A percentile compares a stretch with the other conserved stretches of the same genome.
These are phyloP conservation scores for Tympanoctomys barrerae DNA, from an alignment of 2,797 vertebrate genomes.

Conservation along the genomic window DNA sequence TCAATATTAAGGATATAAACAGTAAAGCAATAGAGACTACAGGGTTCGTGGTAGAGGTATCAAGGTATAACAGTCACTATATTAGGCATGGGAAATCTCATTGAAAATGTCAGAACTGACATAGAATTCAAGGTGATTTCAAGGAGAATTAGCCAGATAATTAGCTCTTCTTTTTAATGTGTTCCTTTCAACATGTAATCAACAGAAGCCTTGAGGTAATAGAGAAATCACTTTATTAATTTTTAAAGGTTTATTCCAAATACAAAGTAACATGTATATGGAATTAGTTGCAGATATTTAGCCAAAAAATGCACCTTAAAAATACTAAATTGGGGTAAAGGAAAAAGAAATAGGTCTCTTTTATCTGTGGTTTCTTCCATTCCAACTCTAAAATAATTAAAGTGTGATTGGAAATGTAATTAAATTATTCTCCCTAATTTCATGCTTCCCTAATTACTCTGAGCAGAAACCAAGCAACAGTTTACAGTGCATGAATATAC, in stretches of 20 bases:
- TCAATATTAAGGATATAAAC: background rate
- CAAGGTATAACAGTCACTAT: background rate
- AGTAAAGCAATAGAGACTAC: no score
- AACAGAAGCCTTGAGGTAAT: background rate
- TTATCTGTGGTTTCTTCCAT: constrained; percentile 51
- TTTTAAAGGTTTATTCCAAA: constrained; percentile 23
- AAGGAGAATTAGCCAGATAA: background rate
- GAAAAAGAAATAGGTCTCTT: background rate
- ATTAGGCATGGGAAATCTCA: background rate
- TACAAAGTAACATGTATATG: background rate
- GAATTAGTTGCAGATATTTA: background rate
- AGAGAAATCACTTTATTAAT: background rate
- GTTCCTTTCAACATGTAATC: constrained; percentile 12
- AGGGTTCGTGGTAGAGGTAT: fast-evolving
- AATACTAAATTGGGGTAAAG: constrained; percentile 30
- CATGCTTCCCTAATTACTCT: constrained; percentile 80
- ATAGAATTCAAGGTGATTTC: background rate
- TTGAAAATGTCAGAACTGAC: constrained; percentile 21
- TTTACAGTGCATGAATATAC: constrained; percentile 73
- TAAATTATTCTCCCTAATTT: constrained; percentile 79
- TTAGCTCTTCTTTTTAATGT: background rate
- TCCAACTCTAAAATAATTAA: constrained; percentile 38
- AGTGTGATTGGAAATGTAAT: constrained; percentile 69
- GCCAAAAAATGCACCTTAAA: constrained; percentile 1
- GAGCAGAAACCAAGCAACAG: constrained; percentile 68